These are phyloP conservation scores for Archocentrus centrarchus DNA, from an alignment of 2,113 vertebrate genomes.

Conservation along the genomic window DNA sequence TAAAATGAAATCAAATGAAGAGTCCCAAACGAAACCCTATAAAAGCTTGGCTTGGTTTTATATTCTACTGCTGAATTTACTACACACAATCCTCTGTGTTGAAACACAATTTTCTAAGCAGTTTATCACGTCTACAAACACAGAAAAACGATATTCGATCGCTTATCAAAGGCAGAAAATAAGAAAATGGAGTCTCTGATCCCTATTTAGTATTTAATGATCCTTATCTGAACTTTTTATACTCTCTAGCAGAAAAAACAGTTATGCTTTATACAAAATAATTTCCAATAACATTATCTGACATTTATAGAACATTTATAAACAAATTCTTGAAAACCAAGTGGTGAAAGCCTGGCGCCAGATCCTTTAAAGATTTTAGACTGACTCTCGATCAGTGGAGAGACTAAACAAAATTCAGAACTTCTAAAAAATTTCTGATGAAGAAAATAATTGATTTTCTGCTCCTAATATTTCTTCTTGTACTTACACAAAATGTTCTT, in stretches of 20 bases:
- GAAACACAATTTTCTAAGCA: background rate
- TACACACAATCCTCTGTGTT: background rate
- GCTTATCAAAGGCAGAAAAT: too few species aligned
- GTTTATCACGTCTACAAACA: background rate
- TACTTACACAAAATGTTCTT: conserved; percentile 34
- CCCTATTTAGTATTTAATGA: too few species aligned
- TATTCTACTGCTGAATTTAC: background rate
- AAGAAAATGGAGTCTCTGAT: too few species aligned
- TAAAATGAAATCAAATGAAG: background rate
- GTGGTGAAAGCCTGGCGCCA: background rate
- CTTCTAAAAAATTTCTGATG: background rate
- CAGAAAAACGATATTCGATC: background rate
- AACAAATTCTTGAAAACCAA: background rate
- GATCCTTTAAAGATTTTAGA: background rate
- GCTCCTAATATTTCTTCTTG: background rate
- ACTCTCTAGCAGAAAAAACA: too few species aligned
- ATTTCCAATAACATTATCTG: background rate
- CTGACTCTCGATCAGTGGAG: background rate
- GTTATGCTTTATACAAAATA: too few species aligned
- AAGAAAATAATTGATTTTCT: conserved; percentile 24
- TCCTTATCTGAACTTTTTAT: too few species aligned
- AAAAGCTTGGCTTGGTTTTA: background rate
- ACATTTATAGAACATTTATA: too few species aligned
- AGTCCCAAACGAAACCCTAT: background rate
- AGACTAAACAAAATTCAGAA: background rate